Evolutionary conservation across 2,797 vertebrate species (phyloP).

Genomic region (Champsocephalus gunnari): DNA sequence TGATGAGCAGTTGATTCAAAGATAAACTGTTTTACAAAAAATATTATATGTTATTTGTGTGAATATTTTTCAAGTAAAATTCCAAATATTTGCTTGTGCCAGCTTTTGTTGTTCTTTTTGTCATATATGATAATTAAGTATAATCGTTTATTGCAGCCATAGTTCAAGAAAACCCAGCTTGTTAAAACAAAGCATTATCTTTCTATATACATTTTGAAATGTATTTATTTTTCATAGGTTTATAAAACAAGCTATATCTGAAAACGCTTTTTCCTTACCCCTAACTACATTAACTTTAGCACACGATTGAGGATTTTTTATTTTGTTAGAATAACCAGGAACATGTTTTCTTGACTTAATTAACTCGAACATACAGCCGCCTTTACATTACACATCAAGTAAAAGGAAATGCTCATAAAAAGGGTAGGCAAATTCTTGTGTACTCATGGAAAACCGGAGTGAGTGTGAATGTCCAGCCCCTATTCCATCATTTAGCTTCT

Average conservation of each 20-base stretch:
- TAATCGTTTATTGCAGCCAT: neutral
- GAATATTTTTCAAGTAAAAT: too few species aligned
- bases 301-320: neutral
- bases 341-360: slow-evolving; percentile 15
- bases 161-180: neutral
- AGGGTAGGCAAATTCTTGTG: slow-evolving; percentile 31
- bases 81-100: neutral
- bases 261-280: neutral
- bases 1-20: neutral
- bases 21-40: neutral
- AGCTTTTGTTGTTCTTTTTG: too few species aligned
- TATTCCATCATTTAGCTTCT: slow-evolving; percentile 37
- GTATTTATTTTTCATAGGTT: too few species aligned
- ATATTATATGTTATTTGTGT: too few species aligned
- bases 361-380: slow-evolving; percentile 1
- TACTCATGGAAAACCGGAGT: slow-evolving; percentile 41
- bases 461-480: slow-evolving; percentile 44
- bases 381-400: slow-evolving; percentile 26
- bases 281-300: slow-evolving; percentile 2
- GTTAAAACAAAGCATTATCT: neutral
- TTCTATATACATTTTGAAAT: neutral
- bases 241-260: neutral
- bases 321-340: neutral
- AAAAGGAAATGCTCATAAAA: slow-evolving; percentile 31
- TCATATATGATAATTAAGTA: too few species aligned